phyloP scores from a whole-genome alignment of 2,113 vertebrate genomes.

The Silurus asotus region DNA sequence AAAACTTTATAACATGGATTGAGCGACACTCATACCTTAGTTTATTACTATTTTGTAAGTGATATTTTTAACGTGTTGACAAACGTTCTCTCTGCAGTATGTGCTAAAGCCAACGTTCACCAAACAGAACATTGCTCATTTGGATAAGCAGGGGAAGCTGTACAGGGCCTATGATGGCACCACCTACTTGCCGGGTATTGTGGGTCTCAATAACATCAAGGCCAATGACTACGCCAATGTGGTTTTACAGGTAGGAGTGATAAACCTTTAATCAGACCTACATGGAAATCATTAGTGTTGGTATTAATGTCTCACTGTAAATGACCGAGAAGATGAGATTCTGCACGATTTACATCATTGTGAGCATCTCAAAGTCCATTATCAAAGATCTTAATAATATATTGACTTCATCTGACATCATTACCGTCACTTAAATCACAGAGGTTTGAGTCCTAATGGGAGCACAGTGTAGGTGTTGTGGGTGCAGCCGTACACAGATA shows the following conservation, averaged over 20 bases:
- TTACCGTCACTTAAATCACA: neutral
- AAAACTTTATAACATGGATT: neutral
- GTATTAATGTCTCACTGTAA: neutral
- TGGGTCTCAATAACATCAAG: constrained; percentile 98
- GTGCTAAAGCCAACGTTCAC: constrained; percentile 96
- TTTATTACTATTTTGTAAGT: neutral
- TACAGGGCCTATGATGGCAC: constrained; percentile 96
- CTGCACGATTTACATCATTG: neutral
- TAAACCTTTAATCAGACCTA: neutral
- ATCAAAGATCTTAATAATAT: neutral
- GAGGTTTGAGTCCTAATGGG: neutral
- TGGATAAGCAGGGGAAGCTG: constrained; percentile 94
- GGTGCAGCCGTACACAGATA: too few species aligned
- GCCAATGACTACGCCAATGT: constrained; percentile 97
- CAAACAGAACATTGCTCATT: constrained; percentile 84
- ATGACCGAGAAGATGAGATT: neutral
- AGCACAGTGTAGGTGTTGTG: neutral
- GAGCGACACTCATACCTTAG: too few species aligned
- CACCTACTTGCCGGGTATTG: constrained; percentile 95
- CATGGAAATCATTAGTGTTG: neutral
- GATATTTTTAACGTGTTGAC: neutral
- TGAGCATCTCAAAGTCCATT: neutral
- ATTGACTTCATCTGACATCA: neutral
- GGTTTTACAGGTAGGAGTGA: constrained; percentile 85
- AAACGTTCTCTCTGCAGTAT: constrained; percentile 74